Base-by-base conservation (phyloP, 1,140 invertebrate species). In the Leucophenga varia region DNA sequence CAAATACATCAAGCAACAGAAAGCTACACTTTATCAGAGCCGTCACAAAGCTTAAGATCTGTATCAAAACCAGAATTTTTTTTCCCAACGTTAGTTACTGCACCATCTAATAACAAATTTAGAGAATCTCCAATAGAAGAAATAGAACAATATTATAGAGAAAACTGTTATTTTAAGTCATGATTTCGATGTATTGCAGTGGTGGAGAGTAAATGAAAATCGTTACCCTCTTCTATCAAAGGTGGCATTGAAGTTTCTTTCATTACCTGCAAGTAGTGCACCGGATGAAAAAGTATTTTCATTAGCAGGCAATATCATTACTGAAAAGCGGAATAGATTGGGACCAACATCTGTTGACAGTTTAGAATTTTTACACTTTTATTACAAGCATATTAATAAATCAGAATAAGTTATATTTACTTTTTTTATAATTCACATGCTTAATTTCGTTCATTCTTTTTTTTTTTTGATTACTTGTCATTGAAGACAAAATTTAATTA, bases 201-300 rank as follows among this genome's bases (percentile, higher is more conserved):
- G 47, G 41, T 49, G 41, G 35, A 49, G 25, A 44, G 25, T 44
- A 44, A 44, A 38, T 43, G 32, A 43, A 49, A 51, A 51, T 17
- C 43, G 43, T 41, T 46, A 51, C 37, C 49, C 49, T 42, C 38
- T 51, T 42, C 38, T 51, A 22, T 51, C 48, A 50, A 41, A 51
- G 31, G 20, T 45, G 42, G 48, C 42, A 40, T 40, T 49, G 20
- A 46, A 47, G 38, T 22, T 41, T 41, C 22, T 48, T 43, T 43
- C 31, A 43, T 35, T 43, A 49, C 40, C 34, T 43, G 47, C 39
- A 21, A 41, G 46, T 48, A 48, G 46, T 32, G 44, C 44, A 47
- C 22, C 36, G 25, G 36, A n/a, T 38, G 36, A 38, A 38, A 38
- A 17, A 38, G 36, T 38, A 38, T 38, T 38, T 19, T 38, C 36